Conservation (phyloP, 2,113 vertebrate genomes). For the Rattus norvegicus region GRCr8 NC_086026.1:130213501-130214000, state of each 20-base stretch:
- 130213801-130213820: not conserved
- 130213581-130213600: constrained; percentile 94
- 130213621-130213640: constrained; percentile 92
- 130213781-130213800: not conserved
- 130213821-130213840: not conserved
- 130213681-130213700: not conserved
- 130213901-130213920: not conserved
- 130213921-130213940: not conserved
- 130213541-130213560: constrained; percentile 94
- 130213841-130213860: not conserved
- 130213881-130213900: not conserved
- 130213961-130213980: not conserved
- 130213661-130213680: not conserved
- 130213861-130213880: not conserved
- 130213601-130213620: constrained; percentile 88
- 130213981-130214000: not conserved
- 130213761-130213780: not conserved
- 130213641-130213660: constrained; percentile 82
- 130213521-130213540: constrained; percentile 94
- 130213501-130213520: constrained; percentile 90
- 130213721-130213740: not conserved
- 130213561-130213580: constrained; percentile 98
- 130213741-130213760: not conserved
- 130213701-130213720: not conserved
- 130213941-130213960: constrained; percentile 1